Conservation (phyloP, 2,113 vertebrate genomes). For the Sminthopsis crassicaudata region DNA sequence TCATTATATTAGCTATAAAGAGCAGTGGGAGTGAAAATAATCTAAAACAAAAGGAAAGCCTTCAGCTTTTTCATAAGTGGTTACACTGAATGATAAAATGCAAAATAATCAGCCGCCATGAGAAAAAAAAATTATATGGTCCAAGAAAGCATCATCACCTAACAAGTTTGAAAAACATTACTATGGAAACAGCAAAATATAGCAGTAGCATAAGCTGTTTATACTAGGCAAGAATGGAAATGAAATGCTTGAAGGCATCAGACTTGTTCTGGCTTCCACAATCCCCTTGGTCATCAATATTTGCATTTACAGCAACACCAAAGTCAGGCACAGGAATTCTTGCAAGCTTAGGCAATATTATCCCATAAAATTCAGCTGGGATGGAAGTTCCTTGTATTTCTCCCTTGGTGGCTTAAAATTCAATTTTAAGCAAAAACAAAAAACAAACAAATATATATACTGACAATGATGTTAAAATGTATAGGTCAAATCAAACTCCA, state of each 20-base stretch:
- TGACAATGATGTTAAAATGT: constrained; percentile 1
- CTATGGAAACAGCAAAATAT: neutral
- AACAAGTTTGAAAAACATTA: neutral
- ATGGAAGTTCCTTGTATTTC: neutral
- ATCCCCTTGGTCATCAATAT: neutral
- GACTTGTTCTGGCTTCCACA: neutral
- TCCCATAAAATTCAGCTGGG: neutral
- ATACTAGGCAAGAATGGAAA: neutral
- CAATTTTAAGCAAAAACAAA: neutral
- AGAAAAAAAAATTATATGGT: neutral
- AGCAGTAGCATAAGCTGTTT: neutral
- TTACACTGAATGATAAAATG: constrained; percentile 19
- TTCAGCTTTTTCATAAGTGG: neutral
- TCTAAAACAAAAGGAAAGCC: neutral
- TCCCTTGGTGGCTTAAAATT: neutral
- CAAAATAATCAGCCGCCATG: constrained; percentile 18
- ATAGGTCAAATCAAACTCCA: neutral
- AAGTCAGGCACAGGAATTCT: neutral
- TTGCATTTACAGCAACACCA: neutral
- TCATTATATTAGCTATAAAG: neutral
- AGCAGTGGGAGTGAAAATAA: constrained; percentile 19
- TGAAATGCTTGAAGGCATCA: neutral
- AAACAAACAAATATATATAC: too few species aligned
- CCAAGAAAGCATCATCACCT: neutral
- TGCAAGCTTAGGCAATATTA: neutral